A percentile compares a stretch with the other conserved stretches of the same genome.
Conservation (phyloP, 2,888 invertebrate species). For the Dolomedes plantarius region DNA sequence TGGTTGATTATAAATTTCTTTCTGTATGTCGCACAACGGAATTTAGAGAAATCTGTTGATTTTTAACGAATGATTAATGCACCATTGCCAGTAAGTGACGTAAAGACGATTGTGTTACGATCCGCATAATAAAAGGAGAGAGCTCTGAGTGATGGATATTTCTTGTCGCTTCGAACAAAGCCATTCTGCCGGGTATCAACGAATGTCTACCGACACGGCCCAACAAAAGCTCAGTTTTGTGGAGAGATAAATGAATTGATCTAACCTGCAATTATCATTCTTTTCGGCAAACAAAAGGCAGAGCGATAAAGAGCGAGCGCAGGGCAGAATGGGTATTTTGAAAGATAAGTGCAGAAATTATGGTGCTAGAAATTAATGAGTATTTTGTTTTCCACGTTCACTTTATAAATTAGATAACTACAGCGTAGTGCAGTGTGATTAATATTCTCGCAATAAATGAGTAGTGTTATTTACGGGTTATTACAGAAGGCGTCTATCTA, state of each 20-base stretch:
- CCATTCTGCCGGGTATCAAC: background rate
- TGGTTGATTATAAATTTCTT: too few species aligned
- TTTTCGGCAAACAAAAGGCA: background rate
- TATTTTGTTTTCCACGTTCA: background rate
- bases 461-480: background rate
- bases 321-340: background rate
- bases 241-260: constrained; percentile 5
- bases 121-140: background rate
- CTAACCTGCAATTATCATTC: constrained; percentile 14
- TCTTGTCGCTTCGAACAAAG: background rate
- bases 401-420: background rate
- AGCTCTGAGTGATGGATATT: background rate
- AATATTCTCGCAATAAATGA: background rate
- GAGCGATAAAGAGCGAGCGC: background rate
- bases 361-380: constrained; percentile 13
- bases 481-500: too few species aligned
- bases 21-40: too few species aligned
- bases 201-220: background rate
- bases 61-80: background rate
- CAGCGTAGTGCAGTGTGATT: background rate
- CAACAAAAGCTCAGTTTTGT: constrained; percentile 7
- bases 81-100: too few species aligned
- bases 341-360: background rate
- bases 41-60: background rate
- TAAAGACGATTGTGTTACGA: background rate